phyloP scores from a whole-genome alignment of 1,140 invertebrate species.

The Monomorium pharaonis region DNA sequence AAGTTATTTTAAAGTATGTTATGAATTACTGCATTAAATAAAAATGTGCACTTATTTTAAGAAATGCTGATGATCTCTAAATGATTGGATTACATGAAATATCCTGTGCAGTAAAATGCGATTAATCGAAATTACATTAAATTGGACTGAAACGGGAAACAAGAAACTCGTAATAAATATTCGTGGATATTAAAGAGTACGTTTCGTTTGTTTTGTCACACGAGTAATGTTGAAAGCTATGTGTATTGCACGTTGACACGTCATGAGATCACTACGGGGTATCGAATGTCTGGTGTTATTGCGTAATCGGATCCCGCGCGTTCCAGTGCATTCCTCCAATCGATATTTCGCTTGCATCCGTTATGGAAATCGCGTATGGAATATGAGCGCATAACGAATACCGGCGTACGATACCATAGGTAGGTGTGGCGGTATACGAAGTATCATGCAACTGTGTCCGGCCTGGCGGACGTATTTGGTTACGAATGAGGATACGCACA shows the following conservation, averaged over 20 bases:
- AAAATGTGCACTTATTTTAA: too few relatives aligned
- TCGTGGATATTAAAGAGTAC: background rate
- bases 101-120: background rate
- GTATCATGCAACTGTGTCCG: slow-evolving; percentile 47
- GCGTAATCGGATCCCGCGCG: background rate
- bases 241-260: background rate
- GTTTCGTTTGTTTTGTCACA: background rate
- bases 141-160: background rate
- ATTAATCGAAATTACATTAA: background rate
- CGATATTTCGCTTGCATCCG: slow-evolving; percentile 8
- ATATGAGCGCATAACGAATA: slow-evolving; percentile 51
- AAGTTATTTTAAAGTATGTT: too few relatives aligned
- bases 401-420: background rate
- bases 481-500: slow-evolving; percentile 73
- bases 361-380: slow-evolving; percentile 9
- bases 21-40: too few relatives aligned
- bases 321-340: slow-evolving; percentile 28
- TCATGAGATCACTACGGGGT: background rate
- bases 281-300: slow-evolving; percentile 11
- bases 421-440: slow-evolving; percentile 79
- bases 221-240: background rate
- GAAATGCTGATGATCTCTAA: too few relatives aligned
- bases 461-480: slow-evolving; percentile 81
- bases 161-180: background rate
- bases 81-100: too few relatives aligned